phyloP scores from a whole-genome alignment of 2,888 invertebrate genomes.

The Dynastes grantii region DNA sequence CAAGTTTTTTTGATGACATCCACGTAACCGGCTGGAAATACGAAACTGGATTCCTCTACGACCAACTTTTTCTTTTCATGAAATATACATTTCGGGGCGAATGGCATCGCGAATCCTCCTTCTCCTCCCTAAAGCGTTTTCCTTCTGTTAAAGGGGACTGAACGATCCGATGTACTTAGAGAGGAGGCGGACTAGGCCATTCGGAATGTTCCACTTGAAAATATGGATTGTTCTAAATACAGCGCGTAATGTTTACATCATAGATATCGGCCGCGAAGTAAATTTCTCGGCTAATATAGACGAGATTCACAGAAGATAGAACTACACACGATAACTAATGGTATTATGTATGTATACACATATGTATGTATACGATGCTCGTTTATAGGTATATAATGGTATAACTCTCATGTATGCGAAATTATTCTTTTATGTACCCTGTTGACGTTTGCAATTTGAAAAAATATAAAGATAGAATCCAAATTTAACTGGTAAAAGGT shows the following conservation, averaged over 20 bases:
- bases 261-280: slow-evolving; percentile 21
- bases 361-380: not conserved
- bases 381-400: too few relatives aligned
- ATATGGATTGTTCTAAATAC: slow-evolving; percentile 54
- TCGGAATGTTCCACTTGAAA: slow-evolving; percentile 55
- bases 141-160: slow-evolving; percentile 42
- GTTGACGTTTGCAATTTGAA: too few relatives aligned
- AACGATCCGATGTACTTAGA: slow-evolving; percentile 22
- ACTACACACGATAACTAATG: not conserved
- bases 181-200: slow-evolving; percentile 1
- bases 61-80: slow-evolving; percentile 21
- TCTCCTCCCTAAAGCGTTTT: slow-evolving; percentile 23
- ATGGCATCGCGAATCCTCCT: slow-evolving; percentile 21
- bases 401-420: too few relatives aligned
- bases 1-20: too few relatives aligned
- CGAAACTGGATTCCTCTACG: not conserved
- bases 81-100: slow-evolving; percentile 19
- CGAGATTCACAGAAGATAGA: not conserved
- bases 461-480: too few relatives aligned
- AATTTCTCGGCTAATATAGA: slow-evolving; percentile 13
- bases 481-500: too few relatives aligned
- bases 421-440: too few relatives aligned
- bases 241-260: slow-evolving; percentile 39
- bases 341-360: not conserved
- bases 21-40: not conserved